Evolutionary conservation across 1,140 invertebrate species (phyloP), one percentile per base, ranked within the genome.

Genomic region (Halictus rubicundus): DNA sequence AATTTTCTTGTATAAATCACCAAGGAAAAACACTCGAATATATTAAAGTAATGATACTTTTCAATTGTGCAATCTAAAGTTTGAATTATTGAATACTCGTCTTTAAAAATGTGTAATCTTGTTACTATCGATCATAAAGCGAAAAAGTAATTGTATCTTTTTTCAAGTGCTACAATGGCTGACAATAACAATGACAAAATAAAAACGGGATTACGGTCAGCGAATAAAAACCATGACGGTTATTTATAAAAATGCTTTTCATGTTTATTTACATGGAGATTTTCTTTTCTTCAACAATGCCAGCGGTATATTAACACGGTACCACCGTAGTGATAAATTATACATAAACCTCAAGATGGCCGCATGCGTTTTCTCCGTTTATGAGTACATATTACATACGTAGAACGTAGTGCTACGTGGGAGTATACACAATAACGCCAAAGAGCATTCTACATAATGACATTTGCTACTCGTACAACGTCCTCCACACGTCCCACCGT

Each of bases 201-300:
- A n/a, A 25, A 10, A 1, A 14, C 5, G 2, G 27, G 73, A n/a
- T 39, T 5, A 2, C 9, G 74, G 21, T 23, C 9, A 25, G 37
- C 23, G 25, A 66, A 69, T 37, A 46, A 14, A 46, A 70, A 32
- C 7, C 4, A 12, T 19, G 0, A 16, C 0, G 8, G 0, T 85
- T 87, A 87, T 89, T 84, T 88, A 88, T 87, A 91, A 91, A 91
- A 91, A 91, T 90, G 87, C 74, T 89, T 82, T 90, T 89, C 87
- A 90, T 88, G 78, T 89, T 90, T 91, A 91, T 91, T 91, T 91
- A 91, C 90, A 91, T 88, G 87, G 90, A 91, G 87, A 90, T 90
- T 69, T 57, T 25, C 52, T 71, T 81, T 86, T 60, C 80, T 82
- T 91, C 86, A 89, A 90, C 89, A 91, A 90, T 90, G 83, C 87